Conservation (phyloP, 1,140 invertebrate species). For the Agrilus planipennis region DNA sequence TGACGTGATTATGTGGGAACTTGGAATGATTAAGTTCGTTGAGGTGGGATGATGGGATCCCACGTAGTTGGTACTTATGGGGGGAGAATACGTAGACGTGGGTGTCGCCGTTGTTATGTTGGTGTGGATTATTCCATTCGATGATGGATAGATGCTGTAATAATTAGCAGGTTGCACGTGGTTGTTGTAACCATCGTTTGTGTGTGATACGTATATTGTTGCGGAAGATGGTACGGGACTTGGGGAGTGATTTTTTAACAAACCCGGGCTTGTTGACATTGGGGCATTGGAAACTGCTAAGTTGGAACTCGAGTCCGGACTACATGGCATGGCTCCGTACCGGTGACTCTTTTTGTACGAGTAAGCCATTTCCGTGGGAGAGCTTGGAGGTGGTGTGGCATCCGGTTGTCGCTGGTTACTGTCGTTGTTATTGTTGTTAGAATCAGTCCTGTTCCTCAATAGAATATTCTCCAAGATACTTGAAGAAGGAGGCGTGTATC, state of each 20-base stretch:
- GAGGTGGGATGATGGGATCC: conserved; percentile 16
- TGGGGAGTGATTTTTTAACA: conserved; percentile 34
- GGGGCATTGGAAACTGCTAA: conserved; percentile 29
- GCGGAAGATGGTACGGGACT: conserved; percentile 38
- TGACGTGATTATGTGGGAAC: conserved; percentile 32
- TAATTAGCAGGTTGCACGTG: conserved; percentile 41
- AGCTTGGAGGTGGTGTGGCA: conserved; percentile 30
- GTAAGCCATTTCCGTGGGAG: conserved; percentile 75
- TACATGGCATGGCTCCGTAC: conserved; percentile 61
- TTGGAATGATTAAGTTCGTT: conserved; percentile 22
- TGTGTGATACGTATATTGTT: conserved; percentile 39
- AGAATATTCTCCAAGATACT: conserved; percentile 68
- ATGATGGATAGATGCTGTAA: conserved; percentile 44
- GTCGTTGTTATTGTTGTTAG: conserved; percentile 30
- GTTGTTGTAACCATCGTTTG: conserved; percentile 40
- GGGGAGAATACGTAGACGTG: conserved; percentile 42
- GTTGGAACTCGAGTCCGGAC: conserved; percentile 70
- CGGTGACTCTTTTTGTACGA: conserved; percentile 82
- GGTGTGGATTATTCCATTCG: conserved; percentile 42
- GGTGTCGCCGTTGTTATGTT: conserved; percentile 40
- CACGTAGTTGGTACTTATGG: conserved; percentile 22
- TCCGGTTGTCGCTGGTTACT: conserved; percentile 26
- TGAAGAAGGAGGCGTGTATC: conserved; percentile 52
- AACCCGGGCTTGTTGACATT: conserved; percentile 34
- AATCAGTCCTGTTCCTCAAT: conserved; percentile 47